Evolutionary conservation across 1,140 invertebrate genomes (phyloP), one percentile per base, ranked within the genome.

Genomic region (Aethina tumida): DNA sequence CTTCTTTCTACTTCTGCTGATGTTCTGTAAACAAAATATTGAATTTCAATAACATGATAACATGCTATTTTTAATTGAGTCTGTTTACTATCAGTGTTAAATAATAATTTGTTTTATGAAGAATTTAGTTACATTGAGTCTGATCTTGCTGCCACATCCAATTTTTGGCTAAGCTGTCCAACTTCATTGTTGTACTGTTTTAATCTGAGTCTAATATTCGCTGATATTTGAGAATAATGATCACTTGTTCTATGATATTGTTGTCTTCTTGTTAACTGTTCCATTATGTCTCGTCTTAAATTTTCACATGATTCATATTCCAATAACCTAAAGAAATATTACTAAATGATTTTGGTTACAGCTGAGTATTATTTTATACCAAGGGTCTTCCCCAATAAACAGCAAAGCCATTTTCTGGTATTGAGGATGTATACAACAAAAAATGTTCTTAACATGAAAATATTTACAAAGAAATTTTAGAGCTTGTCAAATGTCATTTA

Each of bases 271-370:
- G 69, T 70, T 0, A 82, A 39, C 43, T 75, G 67, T 43, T 73
- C 69, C 58, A 76, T 70, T 25, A 81, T 73, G 43, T 76, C 69
- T 36, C 75, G 65, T 40, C 69, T 69, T 2, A 80, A 49, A 33
- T 71, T 71, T 50, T 79, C 74, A 48, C 77, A 81, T 0, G 72
- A 67, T 41, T 80, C 77, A 56, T 78, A 68, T 49, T 80, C 77
- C 0, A 63, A 52, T 3, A 78, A 59, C 78, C 78, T 79, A 35
- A 37, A 53, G 35, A 35, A 12, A 26, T n/a, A n/a, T n/a, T n/a
- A n/a, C n/a, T n/a, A n/a, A n/a, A n/a, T n/a, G n/a, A n/a, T n/a
- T n/a, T n/a, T n/a, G n/a, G n/a, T 29, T 25, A 22, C n/a, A 30
- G n/a, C 20, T n/a, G 21, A 35, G 10, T 43, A 31, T 25, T 22